These are phyloP conservation scores for Coregonus sp. DNA, from an alignment of 2,797 vertebrate genomes.

Conservation along the genomic window DNA sequence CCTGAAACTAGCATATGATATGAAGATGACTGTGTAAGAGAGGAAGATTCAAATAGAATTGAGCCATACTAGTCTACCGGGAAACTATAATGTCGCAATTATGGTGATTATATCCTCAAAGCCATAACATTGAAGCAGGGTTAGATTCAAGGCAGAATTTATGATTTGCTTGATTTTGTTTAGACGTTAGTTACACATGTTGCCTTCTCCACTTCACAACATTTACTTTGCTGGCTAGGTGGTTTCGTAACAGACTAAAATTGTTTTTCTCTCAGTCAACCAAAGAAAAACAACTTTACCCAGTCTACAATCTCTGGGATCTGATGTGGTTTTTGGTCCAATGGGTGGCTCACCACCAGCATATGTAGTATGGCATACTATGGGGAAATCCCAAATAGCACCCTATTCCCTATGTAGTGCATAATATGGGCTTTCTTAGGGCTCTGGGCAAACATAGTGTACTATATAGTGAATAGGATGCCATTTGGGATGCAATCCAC, in stretches of 20 bases:
- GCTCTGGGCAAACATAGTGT: neutral
- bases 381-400: conserved; percentile 10
- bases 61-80: neutral
- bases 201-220: conserved; percentile 45
- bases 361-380: conserved; percentile 20
- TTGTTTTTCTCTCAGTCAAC: conserved; percentile 4
- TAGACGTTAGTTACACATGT: conserved; percentile 34
- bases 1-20: neutral
- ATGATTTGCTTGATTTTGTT: conserved; percentile 56
- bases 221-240: conserved; percentile 57
- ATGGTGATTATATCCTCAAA: conserved; percentile 47
- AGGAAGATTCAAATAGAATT: neutral
- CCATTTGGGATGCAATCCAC: conserved; percentile 25
- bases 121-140: conserved; percentile 34
- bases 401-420: neutral
- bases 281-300: neutral
- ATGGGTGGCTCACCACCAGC: neutral
- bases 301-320: conserved; percentile 26
- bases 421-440: neutral
- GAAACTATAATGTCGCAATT: conserved; percentile 30
- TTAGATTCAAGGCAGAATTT: conserved; percentile 41
- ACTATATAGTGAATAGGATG: neutral
- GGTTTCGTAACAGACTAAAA: conserved; percentile 33
- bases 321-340: conserved; percentile 47
- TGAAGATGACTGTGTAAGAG: neutral